Evolutionary conservation across 2,888 invertebrate genomes (phyloP).

Genomic region (Pterostichus madidus): DNA sequence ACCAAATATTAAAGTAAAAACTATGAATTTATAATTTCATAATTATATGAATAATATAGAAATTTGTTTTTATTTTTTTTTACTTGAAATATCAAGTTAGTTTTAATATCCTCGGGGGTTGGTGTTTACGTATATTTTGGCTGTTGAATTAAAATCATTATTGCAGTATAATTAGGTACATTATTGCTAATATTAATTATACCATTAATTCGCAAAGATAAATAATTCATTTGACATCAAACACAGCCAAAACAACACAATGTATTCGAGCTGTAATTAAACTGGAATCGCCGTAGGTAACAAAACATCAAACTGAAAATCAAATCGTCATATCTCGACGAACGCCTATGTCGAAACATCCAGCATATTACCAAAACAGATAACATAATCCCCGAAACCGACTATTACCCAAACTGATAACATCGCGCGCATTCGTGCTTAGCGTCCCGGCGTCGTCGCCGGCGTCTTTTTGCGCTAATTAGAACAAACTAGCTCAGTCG

Average conservation of each 20-base stretch:
- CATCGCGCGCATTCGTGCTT: conserved; percentile 42
- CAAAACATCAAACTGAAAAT: background rate
- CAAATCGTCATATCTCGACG: conserved; percentile 5
- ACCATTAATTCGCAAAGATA: no score
- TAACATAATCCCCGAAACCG: conserved; percentile 60
- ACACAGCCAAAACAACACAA: no score
- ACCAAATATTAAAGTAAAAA: no score
- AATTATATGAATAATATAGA: no score
- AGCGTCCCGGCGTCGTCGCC: conserved; percentile 3
- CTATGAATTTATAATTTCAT: no score
- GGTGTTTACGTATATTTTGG: no score
- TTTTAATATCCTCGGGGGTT: no score
- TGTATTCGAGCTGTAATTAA: background rate
- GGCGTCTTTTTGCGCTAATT: conserved; percentile 65
- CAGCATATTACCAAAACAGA: conserved; percentile 57
- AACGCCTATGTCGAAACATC: conserved; percentile 31
- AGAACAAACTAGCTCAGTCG: conserved; percentile 64
- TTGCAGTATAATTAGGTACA: background rate
- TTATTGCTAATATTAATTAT: background rate
- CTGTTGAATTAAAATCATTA: background rate
- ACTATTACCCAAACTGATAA: conserved; percentile 62
- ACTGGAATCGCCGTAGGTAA: background rate
- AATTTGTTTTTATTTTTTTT: no score
- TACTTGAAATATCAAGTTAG: no score
- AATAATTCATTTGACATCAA: no score